Percentiles rank a stretch among this genome's conserved stretches.
phyloP scores from a whole-genome alignment of 1,140 invertebrate genomes.

The Trichonephila inaurata region DNA sequence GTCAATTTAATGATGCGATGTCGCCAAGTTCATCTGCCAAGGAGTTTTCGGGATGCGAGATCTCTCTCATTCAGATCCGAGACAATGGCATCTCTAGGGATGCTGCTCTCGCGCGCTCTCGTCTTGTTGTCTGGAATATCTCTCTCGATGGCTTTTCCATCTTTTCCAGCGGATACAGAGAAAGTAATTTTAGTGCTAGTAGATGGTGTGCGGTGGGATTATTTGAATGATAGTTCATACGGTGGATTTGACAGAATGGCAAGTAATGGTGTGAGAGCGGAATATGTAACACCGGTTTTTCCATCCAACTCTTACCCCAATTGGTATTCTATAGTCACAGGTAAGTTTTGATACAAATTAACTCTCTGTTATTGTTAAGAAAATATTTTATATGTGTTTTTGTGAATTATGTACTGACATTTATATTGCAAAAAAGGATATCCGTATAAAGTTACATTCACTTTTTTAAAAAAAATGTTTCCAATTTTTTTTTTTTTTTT shows the following conservation, averaged over 20 bases:
- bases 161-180: constrained; percentile 30
- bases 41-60: neutral
- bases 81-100: constrained; percentile 25
- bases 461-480: no score
- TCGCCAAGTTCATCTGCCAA: constrained; percentile 3
- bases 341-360: constrained; percentile 36
- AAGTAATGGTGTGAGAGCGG: constrained; percentile 70
- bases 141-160: constrained; percentile 2
- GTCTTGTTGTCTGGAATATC: neutral
- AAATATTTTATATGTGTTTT: neutral
- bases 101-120: neutral
- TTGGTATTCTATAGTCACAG: constrained; percentile 76
- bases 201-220: constrained; percentile 76
- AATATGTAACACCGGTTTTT: constrained; percentile 73
- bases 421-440: no score
- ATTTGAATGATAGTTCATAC: constrained; percentile 44
- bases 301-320: constrained; percentile 77
- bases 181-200: constrained; percentile 71
- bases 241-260: constrained; percentile 70
- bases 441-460: no score
- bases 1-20: neutral
- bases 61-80: neutral
- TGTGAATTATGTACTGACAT: no score
- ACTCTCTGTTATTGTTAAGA: neutral
- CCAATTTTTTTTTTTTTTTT: no score